phyloP scores from a whole-genome alignment of 2,113 vertebrate genomes.

The Amazona vittata region DNA sequence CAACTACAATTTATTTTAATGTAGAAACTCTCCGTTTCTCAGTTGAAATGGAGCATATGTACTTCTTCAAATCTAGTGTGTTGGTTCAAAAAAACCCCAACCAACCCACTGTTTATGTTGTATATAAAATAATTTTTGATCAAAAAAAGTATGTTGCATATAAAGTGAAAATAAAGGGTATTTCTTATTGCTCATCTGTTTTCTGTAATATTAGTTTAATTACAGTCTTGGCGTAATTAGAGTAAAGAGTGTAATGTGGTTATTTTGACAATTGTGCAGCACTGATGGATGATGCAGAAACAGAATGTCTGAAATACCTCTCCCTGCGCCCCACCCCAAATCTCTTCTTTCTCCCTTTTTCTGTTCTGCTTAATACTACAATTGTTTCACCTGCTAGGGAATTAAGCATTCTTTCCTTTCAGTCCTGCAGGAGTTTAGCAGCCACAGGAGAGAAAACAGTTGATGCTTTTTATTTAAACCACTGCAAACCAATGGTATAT shows the following conservation, averaged over 20 bases:
- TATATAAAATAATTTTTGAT: not conserved
- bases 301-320: not conserved
- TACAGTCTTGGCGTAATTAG: not conserved
- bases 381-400: not conserved
- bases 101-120: not conserved
- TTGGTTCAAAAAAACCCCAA: not conserved
- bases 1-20: not conserved
- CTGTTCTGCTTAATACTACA: not conserved
- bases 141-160: not conserved
- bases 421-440: not conserved
- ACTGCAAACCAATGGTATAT: slow-evolving; percentile 64
- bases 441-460: not conserved
- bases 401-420: slow-evolving; percentile 51
- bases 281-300: not conserved
- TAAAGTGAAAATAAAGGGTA: not conserved
- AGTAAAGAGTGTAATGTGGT: not conserved
- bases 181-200: not conserved
- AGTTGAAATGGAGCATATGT: not conserved
- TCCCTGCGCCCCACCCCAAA: accelerated
- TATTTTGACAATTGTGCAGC: not conserved
- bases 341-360: not conserved
- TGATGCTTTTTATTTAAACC: slow-evolving; percentile 56
- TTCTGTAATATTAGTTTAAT: slow-evolving; percentile 1
- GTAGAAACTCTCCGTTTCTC: not conserved
- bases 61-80: not conserved